Base-by-base conservation (phyloP, 2,113 vertebrate genomes). In the Mobula hypostoma region DNA sequence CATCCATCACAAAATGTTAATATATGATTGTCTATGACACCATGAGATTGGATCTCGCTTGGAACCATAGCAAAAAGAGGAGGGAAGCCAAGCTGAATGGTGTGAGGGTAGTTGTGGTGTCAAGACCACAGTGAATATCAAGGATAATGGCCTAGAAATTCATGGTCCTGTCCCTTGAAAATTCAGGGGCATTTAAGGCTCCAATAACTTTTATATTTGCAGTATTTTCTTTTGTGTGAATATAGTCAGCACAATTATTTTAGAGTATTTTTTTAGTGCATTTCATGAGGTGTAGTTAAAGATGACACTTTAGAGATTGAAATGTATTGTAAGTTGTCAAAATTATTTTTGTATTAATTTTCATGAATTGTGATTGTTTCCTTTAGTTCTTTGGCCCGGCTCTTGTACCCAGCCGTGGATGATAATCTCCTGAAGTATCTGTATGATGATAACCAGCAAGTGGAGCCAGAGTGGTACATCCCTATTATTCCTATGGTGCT, bases 381-480 rank as follows among this genome's bases (percentile, higher is more conserved):
- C 68, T 95, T 9, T 95, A 99, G 99, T 93, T 94, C 98, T 0
- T 95, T 99, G 77, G 95, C 99, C 61, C 98, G 99, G 2, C 95
- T 99, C 78, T 72, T 99, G 87, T 99, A 99, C 96, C 98, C 99
- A 72, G 0, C 97, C 0, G 95, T 96, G 95, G 99, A 99, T 85
- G 98, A 99, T 97, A 98, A 97, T 74, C 94, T 99, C 88, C 97
- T 99, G 76, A 98, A 97, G 95, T 98, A 99, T 95, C 97, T 98
- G 83, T 98, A 97, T 0, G 99, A 99, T n/a, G 99, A 99, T 96
- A 99, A 99, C 94, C 97, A 98, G 14, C 98, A 98, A 0, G 98
- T 99, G 79, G 99, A 99, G 96, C 99, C 99, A 0, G 99, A 99
- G 95, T 99, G 99, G 98, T 99, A 99, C 95, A 98, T 99, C 1